These are phyloP conservation scores for Urechis unicinctus DNA, from an alignment of 2,888 invertebrate genomes.

Conservation along the genomic window DNA sequence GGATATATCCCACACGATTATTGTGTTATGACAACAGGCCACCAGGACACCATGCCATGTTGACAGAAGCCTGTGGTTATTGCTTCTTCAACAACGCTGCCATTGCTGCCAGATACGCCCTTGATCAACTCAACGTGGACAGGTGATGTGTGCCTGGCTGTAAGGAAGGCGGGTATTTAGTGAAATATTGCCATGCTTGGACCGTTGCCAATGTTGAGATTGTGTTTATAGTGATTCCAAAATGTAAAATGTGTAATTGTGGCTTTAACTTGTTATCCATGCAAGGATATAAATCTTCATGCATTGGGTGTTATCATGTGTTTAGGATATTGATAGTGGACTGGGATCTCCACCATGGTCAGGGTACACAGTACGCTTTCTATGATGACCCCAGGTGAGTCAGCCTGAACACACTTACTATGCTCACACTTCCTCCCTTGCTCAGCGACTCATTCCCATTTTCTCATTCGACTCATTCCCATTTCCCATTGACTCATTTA, in stretches of 20 bases:
- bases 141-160: slow-evolving; percentile 22
- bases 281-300: neutral
- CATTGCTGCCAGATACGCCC: slow-evolving; percentile 72
- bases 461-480: no score
- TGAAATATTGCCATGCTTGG: neutral
- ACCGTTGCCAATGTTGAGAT: neutral
- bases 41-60: slow-evolving; percentile 87
- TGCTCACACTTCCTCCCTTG: no score
- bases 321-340: slow-evolving; percentile 74
- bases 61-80: slow-evolving; percentile 73
- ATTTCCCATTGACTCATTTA: no score
- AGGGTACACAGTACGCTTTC: slow-evolving; percentile 65
- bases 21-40: no score
- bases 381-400: slow-evolving; percentile 60
- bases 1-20: no score
- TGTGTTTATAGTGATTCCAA: neutral
- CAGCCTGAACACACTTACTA: no score
- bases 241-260: neutral
- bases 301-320: slow-evolving; percentile 1
- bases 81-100: slow-evolving; percentile 81
- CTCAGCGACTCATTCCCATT: no score
- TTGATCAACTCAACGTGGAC: slow-evolving; percentile 41
- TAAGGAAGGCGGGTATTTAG: no score
- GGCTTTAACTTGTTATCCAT: neutral
- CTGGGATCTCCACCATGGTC: slow-evolving; percentile 96